Base-by-base conservation (phyloP, 2,888 invertebrate genomes). In the Athripsodes cinereus region DNA sequence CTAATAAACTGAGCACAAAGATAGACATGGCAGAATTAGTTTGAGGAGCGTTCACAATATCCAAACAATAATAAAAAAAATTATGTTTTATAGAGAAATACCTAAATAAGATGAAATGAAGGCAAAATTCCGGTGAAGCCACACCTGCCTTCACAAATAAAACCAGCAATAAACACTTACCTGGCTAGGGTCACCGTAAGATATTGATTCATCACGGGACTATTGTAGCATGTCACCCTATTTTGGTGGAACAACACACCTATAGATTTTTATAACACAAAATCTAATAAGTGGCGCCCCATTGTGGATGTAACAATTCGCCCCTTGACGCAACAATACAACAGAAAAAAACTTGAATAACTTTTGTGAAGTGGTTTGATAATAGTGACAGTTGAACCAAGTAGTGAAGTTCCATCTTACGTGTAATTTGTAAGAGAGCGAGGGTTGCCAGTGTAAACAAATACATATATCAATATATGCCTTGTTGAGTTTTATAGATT, bases 401-500 rank as follows among this genome's bases (percentile, higher is more conserved):
- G 40, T 8, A 40, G n/a, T 40, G 13, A 40, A 40, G 16, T 40
- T 40, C 16, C 13, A n/a, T 40, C 40, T 40, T 40, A 16, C 26
- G 40, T 40, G 40, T 40, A 40, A 40, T 40, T 40, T 40, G 40
- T 40, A 40, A 40, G 40, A 16, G 40, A 2, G 16, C 40, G 40
- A 16, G 40, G 16, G 16, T 40, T 40, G 40, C 40, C 40, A 40
- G 16, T n/a, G 40, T 40, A 40, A 40, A 40, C 40, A 40, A 40
- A 40, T 40, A 40, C n/a, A n/a, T n/a, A n/a, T 8, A 40, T 16
- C 16, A 40, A n/a, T 40, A 13, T 40, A n/a, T 13, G 40, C 40
- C 40, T 40, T 40, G 40, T 40, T 40, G 40, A 40, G 40, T 40
- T 40, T 40, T n/a, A 40, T 40, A 40, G 16, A 40, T 40, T 26